A percentile compares a stretch with the other conserved stretches of the same genome.
Conservation (phyloP, 1,140 invertebrate species). For the Nephila pilipes region DNA sequence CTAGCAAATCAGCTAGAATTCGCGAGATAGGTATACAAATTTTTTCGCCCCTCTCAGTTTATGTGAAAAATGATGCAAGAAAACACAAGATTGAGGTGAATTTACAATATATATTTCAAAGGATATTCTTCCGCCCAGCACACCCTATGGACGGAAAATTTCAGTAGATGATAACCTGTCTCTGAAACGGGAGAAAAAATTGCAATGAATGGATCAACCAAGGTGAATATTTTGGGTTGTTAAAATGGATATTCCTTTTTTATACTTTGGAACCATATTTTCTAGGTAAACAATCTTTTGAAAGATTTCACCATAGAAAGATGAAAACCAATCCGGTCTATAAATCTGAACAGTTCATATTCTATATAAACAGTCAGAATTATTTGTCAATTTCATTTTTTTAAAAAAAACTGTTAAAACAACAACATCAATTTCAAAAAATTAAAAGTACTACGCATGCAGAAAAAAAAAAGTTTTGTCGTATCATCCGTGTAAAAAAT, state of each 20-base stretch:
- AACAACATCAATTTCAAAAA: too few relatives aligned
- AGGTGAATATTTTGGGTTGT: neutral
- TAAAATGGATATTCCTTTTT: neutral
- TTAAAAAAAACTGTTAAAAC: too few relatives aligned
- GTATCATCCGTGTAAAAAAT: too few relatives aligned
- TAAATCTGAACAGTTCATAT: too few relatives aligned
- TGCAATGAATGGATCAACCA: constrained; percentile 4
- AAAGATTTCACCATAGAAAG: neutral
- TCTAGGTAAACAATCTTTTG: neutral
- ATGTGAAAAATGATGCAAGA: constrained; percentile 57
- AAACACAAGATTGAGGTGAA: constrained; percentile 33
- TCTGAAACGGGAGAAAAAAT: neutral
- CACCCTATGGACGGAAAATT: neutral
- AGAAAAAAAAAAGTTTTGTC: too few relatives aligned
- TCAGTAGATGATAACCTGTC: constrained; percentile 27
- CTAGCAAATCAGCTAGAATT: constrained; percentile 63
- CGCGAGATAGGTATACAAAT: neutral
- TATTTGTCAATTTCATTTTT: too few relatives aligned
- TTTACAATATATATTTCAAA: constrained; percentile 38
- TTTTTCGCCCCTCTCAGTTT: constrained; percentile 27
- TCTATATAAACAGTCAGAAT: too few relatives aligned
- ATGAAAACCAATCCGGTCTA: too few relatives aligned
- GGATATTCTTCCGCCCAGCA: constrained; percentile 10
- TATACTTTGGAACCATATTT: neutral
- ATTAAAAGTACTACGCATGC: too few relatives aligned